Conservation (phyloP, 2,888 invertebrate genomes). For the Apodemia mormo region DNA sequence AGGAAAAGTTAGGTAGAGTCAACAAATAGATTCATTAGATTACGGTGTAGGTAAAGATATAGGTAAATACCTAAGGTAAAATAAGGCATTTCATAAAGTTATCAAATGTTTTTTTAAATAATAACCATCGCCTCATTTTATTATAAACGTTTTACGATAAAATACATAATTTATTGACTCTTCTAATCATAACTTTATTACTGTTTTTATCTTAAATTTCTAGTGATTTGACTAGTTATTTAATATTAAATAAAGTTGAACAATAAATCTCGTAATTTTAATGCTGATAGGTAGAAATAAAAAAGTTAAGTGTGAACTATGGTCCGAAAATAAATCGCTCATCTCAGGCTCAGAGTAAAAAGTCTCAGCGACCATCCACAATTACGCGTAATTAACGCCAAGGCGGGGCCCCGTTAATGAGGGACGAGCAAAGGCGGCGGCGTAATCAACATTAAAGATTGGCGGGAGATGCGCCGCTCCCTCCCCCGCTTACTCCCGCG, state of each 20-base stretch:
- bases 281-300: not conserved
- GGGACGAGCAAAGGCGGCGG: constrained; percentile 76
- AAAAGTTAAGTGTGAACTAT: constrained; percentile 34
- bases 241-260: not conserved
- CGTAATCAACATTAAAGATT: constrained; percentile 82
- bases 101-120: too few relatives aligned
- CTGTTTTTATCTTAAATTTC: not conserved
- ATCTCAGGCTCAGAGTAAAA: constrained; percentile 49
- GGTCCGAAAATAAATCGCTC: constrained; percentile 46
- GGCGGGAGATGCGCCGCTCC: constrained; percentile 79
- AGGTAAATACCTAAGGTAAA: too few relatives aligned
- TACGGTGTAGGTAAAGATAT: too few relatives aligned
- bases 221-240: not conserved
- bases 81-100: too few relatives aligned
- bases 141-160: too few relatives aligned
- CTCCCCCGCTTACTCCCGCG: constrained; percentile 64
- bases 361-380: constrained; percentile 49
- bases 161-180: too few relatives aligned
- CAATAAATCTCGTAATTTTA: not conserved
- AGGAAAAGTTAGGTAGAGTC: too few relatives aligned
- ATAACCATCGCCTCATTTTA: too few relatives aligned
- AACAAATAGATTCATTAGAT: too few relatives aligned
- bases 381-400: constrained; percentile 78
- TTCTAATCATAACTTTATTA: too few relatives aligned
- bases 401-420: constrained; percentile 81